A percentile compares a stretch with the other conserved stretches of the same genome.
These are phyloP conservation scores for Drosophila mercatorum DNA, from an alignment of 2,888 invertebrate genomes.

Conservation along the genomic window DNA sequence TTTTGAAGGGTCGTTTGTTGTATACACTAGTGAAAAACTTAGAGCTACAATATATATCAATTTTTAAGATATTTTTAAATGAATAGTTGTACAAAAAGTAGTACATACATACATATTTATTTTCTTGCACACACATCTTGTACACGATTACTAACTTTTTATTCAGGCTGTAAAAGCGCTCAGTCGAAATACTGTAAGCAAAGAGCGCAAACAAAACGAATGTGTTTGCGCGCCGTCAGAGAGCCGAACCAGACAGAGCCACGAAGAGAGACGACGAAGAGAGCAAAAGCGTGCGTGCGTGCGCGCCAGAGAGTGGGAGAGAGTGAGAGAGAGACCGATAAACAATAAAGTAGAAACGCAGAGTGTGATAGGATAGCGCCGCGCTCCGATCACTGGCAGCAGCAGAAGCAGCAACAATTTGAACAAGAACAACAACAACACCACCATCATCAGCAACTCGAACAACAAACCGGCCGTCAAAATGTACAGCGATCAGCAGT, in stretches of 20 bases:
- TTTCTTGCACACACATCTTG: background rate
- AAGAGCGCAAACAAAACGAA: conserved; percentile 39
- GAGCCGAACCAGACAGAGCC: conserved; percentile 23
- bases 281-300: conserved; percentile 23
- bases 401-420: conserved; percentile 34
- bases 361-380: conserved; percentile 48
- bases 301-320: conserved; percentile 22
- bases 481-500: conserved; percentile 64
- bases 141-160: conserved; percentile 33
- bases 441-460: conserved; percentile 15
- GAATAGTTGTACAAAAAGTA: no score
- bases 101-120: background rate
- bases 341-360: conserved; percentile 57
- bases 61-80: no score
- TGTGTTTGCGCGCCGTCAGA: conserved; percentile 33
- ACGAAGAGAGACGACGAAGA: conserved; percentile 20
- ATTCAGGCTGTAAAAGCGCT: conserved; percentile 63
- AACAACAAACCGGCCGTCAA: conserved; percentile 59
- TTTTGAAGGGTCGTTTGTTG: background rate
- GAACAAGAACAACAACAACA: conserved; percentile 29
- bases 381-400: conserved; percentile 49
- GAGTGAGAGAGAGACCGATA: conserved; percentile 24
- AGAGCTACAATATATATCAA: background rate
- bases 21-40: background rate
- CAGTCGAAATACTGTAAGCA: conserved; percentile 34